These are phyloP conservation scores for Drosophila helvetica DNA, from an alignment of 2,888 invertebrate species.

Conservation along the genomic window DNA sequence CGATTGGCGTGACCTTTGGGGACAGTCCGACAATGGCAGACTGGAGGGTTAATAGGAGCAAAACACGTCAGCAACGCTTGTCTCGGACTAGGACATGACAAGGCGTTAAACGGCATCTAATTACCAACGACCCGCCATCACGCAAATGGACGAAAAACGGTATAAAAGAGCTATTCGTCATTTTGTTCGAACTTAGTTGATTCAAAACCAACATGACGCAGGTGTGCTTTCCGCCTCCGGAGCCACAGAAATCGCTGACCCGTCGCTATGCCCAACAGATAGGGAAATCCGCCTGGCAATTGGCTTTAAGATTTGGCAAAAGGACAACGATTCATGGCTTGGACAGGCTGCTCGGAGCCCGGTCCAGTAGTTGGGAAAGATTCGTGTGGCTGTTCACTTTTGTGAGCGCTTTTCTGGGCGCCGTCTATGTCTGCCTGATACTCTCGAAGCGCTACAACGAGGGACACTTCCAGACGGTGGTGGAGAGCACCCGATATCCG, in stretches of 20 bases:
- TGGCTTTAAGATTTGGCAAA: constrained; percentile 72
- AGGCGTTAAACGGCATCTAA: constrained; percentile 48
- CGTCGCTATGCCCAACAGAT: constrained; percentile 33
- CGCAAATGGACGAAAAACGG: constrained; percentile 20
- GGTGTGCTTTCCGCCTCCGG: constrained; percentile 47
- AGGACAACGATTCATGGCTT: constrained; percentile 81
- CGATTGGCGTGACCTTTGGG: constrained; percentile 50
- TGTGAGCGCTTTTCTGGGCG: constrained; percentile 75
- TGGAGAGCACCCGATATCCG: constrained; percentile 81
- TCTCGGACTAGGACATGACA: constrained; percentile 13
- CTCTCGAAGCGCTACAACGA: constrained; percentile 80
- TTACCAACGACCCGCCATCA: constrained; percentile 57
- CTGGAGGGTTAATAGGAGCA: constrained; percentile 54
- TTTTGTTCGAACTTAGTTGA: constrained; percentile 34
- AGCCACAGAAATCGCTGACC: constrained; percentile 16
- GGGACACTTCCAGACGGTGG: constrained; percentile 81
- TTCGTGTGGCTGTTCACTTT: constrained; percentile 79
- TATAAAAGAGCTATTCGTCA: constrained; percentile 56
- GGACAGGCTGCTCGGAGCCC: constrained; percentile 67
- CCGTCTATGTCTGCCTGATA: constrained; percentile 78
- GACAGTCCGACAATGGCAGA: neutral
- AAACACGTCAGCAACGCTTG: constrained; percentile 50
- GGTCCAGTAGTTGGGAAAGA: constrained; percentile 72
- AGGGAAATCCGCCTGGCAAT: constrained; percentile 49
- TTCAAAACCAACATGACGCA: constrained; percentile 57